phyloP scores from a whole-genome alignment of 2,797 vertebrate species.

The Melopsittacus undulatus region DNA sequence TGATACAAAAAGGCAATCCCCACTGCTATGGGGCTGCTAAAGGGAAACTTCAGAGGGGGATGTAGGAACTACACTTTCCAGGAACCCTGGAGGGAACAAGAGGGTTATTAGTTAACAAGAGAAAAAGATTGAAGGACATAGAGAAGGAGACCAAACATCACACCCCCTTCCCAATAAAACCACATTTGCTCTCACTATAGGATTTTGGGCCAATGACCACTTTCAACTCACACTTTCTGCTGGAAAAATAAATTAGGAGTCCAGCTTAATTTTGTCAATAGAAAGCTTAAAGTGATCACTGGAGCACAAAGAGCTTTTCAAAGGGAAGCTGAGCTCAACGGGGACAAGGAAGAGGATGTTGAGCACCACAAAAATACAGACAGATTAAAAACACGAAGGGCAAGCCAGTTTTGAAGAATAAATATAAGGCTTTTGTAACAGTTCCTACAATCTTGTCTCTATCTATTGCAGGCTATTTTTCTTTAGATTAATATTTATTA shows the following conservation, averaged over 20 bases:
- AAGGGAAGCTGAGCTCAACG: neutral
- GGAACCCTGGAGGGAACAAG: neutral
- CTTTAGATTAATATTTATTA: neutral
- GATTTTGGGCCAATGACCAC: slow-evolving; percentile 40
- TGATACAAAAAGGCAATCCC: neutral
- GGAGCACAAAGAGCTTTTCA: slow-evolving; percentile 42
- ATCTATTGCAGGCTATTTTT: neutral
- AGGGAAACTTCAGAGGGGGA: neutral
- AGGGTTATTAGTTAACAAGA: neutral
- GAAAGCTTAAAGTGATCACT: slow-evolving; percentile 47
- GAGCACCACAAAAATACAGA: neutral
- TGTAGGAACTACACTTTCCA: neutral
- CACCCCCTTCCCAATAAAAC: neutral
- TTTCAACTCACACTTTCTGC: slow-evolving; percentile 43
- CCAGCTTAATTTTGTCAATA: slow-evolving; percentile 24
- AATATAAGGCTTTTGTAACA: neutral
- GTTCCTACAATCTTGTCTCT: neutral
- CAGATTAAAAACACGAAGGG: neutral
- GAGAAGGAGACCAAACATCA: neutral
- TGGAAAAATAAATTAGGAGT: slow-evolving; percentile 15
- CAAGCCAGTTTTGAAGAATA: neutral
- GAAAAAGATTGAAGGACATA: neutral
- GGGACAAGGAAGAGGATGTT: neutral
- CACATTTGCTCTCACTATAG: neutral
- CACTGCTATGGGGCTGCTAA: neutral